Conservation (phyloP, 2,797 vertebrate species). For the Smutsia temminckii region DNA sequence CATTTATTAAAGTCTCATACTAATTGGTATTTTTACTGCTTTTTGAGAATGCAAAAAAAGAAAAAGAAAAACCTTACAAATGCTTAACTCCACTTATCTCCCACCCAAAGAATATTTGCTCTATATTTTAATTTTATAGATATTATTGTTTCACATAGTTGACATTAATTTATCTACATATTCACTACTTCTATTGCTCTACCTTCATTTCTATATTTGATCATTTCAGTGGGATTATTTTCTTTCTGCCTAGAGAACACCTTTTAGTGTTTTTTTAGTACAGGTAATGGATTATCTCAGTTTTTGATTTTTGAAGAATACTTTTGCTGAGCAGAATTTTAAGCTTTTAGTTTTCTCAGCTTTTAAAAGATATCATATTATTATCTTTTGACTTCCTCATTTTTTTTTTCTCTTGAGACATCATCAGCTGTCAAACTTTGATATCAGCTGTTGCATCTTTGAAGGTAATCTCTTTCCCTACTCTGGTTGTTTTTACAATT, state of each 20-base stretch:
- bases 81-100: neutral
- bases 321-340: neutral
- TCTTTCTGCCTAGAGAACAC: neutral
- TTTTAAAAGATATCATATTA: neutral
- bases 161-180: neutral
- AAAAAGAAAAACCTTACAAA: neutral
- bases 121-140: neutral
- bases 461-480: neutral
- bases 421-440: neutral
- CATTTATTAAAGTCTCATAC: neutral
- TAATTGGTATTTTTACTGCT: neutral
- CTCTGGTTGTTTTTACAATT: neutral
- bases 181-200: neutral
- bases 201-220: neutral
- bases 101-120: neutral
- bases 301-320: neutral
- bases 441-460: neutral
- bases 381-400: neutral
- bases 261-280: neutral
- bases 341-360: neutral
- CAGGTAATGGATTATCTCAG: neutral
- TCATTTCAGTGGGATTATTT: neutral
- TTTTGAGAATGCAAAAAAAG: neutral
- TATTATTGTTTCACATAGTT: neutral
- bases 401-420: neutral